Evolutionary conservation across 2,797 vertebrate species (phyloP).

Genomic region (Gymnoscopelus braueri): DNA sequence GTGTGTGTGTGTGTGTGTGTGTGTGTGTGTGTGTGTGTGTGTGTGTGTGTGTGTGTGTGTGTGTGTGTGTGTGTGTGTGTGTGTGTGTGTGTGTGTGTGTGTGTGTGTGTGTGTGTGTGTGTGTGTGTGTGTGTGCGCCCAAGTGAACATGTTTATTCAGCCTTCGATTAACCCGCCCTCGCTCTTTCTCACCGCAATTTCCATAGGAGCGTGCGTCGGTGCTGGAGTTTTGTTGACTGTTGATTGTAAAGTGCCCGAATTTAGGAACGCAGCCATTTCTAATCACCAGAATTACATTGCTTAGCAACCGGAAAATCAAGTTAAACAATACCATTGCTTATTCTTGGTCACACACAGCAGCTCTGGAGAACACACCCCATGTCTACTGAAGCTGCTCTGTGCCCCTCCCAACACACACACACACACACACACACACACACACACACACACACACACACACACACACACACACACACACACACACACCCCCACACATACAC

Average conservation of each 20-base stretch:
- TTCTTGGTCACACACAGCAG: slow-evolving; percentile 78
- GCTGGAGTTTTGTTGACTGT: slow-evolving; percentile 80
- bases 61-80: slow-evolving; percentile 15
- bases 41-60: slow-evolving; percentile 12
- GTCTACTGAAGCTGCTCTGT: slow-evolving; percentile 72
- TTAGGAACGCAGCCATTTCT: slow-evolving; percentile 84
- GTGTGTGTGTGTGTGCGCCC: background rate
- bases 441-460: slow-evolving; percentile 24
- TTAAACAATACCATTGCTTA: slow-evolving; percentile 82
- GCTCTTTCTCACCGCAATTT: slow-evolving; percentile 55
- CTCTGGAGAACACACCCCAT: slow-evolving; percentile 70
- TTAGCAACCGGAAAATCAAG: slow-evolving; percentile 86
- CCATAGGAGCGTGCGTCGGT: slow-evolving; percentile 47
- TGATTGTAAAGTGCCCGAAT: slow-evolving; percentile 81
- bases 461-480: slow-evolving; percentile 19
- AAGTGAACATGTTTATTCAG: slow-evolving; percentile 35
- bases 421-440: slow-evolving; percentile 16
- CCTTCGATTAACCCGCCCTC: slow-evolving; percentile 26
- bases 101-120: slow-evolving; percentile 1
- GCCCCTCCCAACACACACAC: slow-evolving; percentile 55
- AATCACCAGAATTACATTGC: slow-evolving; percentile 85
- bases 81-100: slow-evolving; percentile 22
- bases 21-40: background rate
- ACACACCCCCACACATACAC: background rate
- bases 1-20: slow-evolving; percentile 15